Evolutionary conservation across 2,888 invertebrate species (phyloP).

Genomic region (Sinopyrophorus schimmeli): DNA sequence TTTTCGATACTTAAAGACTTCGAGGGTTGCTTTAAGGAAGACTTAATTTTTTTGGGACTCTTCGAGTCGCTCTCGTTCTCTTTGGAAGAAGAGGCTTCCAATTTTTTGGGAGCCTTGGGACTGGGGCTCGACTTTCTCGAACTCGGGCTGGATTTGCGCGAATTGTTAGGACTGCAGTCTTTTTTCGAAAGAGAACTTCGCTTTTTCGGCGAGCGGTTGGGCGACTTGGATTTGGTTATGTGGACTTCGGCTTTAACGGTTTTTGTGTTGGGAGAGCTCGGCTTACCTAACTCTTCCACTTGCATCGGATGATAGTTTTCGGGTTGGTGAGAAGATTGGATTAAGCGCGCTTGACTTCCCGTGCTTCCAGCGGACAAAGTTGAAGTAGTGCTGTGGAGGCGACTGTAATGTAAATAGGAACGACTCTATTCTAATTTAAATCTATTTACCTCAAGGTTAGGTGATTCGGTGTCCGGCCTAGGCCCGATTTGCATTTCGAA

Average conservation of each 20-base stretch:
- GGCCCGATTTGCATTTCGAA: constrained; percentile 63
- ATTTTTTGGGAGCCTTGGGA: constrained; percentile 36
- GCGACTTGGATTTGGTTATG: constrained; percentile 44
- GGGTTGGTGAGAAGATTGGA: constrained; percentile 92
- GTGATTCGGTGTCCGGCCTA: constrained; percentile 92
- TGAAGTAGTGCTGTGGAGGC: constrained; percentile 79
- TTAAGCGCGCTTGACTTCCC: constrained; percentile 88
- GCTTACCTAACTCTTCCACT: constrained; percentile 88
- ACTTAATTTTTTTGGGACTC: constrained; percentile 49
- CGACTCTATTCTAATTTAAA: constrained; percentile 3
- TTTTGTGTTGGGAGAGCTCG: constrained; percentile 59
- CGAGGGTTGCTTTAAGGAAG: constrained; percentile 52
- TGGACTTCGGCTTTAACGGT: constrained; percentile 55
- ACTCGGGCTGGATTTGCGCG: constrained; percentile 46
- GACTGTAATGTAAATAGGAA: constrained; percentile 31
- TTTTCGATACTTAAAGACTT: constrained; percentile 68
- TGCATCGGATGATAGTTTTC: constrained; percentile 88
- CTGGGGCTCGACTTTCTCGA: constrained; percentile 28
- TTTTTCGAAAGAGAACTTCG: constrained; percentile 37
- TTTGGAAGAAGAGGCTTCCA: constrained; percentile 20
- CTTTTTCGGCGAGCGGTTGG: constrained; percentile 47
- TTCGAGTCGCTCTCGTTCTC: constrained; percentile 32
- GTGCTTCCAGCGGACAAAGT: constrained; percentile 93
- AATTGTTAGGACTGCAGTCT: constrained; percentile 43
- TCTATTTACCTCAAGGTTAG: constrained; percentile 75